These are phyloP conservation scores for Drosophila arizonae DNA, from an alignment of 1,140 invertebrate genomes.

Conservation along the genomic window DNA sequence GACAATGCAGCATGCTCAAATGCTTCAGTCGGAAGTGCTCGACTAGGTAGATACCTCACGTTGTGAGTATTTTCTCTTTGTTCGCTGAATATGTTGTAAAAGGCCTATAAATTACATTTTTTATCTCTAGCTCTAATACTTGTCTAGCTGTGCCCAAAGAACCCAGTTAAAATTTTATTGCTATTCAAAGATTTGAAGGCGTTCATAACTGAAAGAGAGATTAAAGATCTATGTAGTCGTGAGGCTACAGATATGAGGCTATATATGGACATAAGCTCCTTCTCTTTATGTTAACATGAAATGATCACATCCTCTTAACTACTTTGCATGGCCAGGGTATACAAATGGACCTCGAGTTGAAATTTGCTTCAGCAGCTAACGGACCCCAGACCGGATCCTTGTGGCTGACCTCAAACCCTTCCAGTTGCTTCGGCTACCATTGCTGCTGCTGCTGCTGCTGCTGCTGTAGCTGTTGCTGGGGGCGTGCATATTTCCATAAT, in stretches of 20 bases:
- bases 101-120: too few relatives aligned
- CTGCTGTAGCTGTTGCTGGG: slow-evolving; percentile 2
- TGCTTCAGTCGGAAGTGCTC: not conserved
- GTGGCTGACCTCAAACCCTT: slow-evolving; percentile 31
- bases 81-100: too few relatives aligned
- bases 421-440: too few relatives aligned
- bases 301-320: not conserved
- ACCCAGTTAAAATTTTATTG: too few relatives aligned
- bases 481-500: slow-evolving; percentile 72
- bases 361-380: slow-evolving; percentile 50
- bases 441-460: not conserved
- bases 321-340: not conserved
- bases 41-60: not conserved
- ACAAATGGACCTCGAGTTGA: slow-evolving; percentile 38
- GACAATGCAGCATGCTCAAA: not conserved
- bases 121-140: too few relatives aligned
- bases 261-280: too few relatives aligned
- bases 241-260: not conserved
- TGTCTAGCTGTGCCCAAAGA: too few relatives aligned
- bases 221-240: too few relatives aligned
- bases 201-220: too few relatives aligned
- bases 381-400: slow-evolving; percentile 33
- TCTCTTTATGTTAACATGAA: too few relatives aligned
- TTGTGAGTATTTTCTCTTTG: too few relatives aligned
- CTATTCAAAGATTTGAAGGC: not conserved